Conservation (phyloP, 2,797 vertebrate species). For the Cossypha dichroa region DNA sequence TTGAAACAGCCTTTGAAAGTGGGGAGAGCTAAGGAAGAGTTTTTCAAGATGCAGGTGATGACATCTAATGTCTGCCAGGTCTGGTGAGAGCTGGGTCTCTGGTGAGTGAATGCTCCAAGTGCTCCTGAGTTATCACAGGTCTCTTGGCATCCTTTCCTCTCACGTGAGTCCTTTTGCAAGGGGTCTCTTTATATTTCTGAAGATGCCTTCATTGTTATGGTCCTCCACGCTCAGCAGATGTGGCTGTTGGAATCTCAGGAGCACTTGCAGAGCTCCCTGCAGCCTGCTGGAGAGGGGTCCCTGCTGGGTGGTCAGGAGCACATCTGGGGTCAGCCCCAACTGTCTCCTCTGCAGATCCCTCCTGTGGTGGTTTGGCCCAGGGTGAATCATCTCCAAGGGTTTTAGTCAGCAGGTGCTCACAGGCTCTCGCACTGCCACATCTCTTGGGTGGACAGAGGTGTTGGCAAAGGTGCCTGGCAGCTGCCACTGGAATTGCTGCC, state of each 20-base stretch:
- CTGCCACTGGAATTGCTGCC: not conserved
- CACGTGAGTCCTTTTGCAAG: not conserved
- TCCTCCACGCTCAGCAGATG: rapidly evolving
- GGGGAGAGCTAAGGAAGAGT: not conserved
- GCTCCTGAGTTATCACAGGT: not conserved
- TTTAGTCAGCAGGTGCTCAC: not conserved
- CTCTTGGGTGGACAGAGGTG: not conserved
- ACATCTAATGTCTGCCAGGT: not conserved
- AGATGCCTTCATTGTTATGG: rapidly evolving
- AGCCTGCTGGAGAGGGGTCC: not conserved
- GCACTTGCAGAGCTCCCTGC: not conserved
- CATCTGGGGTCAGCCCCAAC: not conserved
- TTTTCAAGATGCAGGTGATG: not conserved
- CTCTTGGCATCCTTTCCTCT: not conserved
- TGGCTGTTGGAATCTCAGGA: not conserved
- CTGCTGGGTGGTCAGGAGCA: not conserved
- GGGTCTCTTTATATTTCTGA: not conserved
- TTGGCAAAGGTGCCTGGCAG: not conserved
- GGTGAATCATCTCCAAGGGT: not conserved
- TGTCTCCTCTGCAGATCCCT: not conserved
- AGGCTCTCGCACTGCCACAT: not conserved
- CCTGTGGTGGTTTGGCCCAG: rapidly evolving
- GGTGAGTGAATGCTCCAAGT: rapidly evolving
- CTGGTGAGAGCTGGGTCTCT: not conserved
- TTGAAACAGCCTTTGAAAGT: not conserved